phyloP scores from a whole-genome alignment of 2,797 vertebrate species.

The Notolepis coatsorum region DNA sequence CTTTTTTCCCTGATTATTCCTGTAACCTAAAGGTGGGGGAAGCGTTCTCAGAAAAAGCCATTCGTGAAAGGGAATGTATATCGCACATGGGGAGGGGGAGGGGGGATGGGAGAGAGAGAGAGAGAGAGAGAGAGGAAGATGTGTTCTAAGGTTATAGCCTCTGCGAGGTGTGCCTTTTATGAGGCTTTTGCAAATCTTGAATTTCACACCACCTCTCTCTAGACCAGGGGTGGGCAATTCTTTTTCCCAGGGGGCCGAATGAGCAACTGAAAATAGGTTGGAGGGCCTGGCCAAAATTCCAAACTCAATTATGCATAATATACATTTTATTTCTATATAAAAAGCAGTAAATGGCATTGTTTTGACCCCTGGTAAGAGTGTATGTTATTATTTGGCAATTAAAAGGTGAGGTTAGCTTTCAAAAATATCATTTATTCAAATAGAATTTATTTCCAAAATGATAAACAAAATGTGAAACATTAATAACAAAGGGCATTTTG shows the following conservation, averaged over 20 bases:
- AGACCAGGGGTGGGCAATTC: constrained; percentile 59
- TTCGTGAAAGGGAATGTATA: constrained; percentile 59
- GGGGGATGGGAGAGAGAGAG: neutral
- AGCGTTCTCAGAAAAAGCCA: constrained; percentile 49
- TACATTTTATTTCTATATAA: no score
- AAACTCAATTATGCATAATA: no score
- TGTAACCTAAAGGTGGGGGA: constrained; percentile 56
- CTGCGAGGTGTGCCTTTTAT: constrained; percentile 16
- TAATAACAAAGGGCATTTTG: no score
- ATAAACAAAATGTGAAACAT: no score
- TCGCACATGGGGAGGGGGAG: neutral
- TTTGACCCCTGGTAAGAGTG: no score
- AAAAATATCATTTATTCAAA: no score
- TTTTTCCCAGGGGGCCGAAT: constrained; percentile 56
- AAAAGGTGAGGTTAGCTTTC: no score
- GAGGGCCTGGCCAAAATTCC: no score
- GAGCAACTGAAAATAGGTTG: constrained; percentile 44
- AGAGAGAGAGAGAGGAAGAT: neutral
- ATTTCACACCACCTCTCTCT: constrained; percentile 14
- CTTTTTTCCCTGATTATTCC: constrained; percentile 64
- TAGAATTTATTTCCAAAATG: no score
- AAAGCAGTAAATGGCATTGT: no score
- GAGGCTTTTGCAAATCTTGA: constrained; percentile 5
- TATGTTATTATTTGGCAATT: no score
- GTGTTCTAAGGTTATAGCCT: constrained; percentile 33